Evolutionary conservation across 2,888 invertebrate species (phyloP), one percentile per base, ranked within the genome.

Genomic region (Stenolophus ochropezus): DNA sequence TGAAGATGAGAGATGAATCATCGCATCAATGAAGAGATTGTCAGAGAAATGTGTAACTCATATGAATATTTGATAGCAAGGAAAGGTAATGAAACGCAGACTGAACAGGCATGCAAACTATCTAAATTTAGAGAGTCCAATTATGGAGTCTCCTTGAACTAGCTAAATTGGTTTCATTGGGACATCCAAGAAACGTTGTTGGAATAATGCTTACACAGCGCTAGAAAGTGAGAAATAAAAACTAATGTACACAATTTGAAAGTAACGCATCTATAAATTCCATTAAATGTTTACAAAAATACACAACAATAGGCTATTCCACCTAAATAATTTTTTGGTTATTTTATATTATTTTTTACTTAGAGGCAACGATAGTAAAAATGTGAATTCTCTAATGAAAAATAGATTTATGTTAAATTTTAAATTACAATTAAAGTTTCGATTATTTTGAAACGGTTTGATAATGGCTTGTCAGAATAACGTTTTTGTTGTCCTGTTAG

Each of bases 91-190:
- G 65, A 69, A 33, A 69, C 33, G 16, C 5, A 18, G 65, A 69
- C 65, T 42, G 73, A 73, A 21, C 21, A 73, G 49, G 49, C 49
- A 49, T 73, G 73, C 49, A 76, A 33, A 76, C 53, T 58, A 47
- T 65, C 47, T 77, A 77, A 77, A 65, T 77, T 75, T 75, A 75
- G 75, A 75, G 77, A 61, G 77, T 58, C 77, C 65, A 77, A 77
- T 77, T 77, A 77, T 49, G 25, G 21, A 42, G 21, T 77, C 58
- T 77, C 77, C 77, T 77, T 77, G 77, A 77, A 77, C 77, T 77
- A 77, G 77, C 77, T 77, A 77, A 77, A 77, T 77, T 77, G 58
- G 77, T 77, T 77, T 77, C 65, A 77, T 77, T 77, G 77, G 65
- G 61, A 77, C 77, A 77, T 77, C 77, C 61, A 61, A 77, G 77